Base-by-base conservation (phyloP, 2,113 vertebrate species). In the Bungarus multicinctus region DNA sequence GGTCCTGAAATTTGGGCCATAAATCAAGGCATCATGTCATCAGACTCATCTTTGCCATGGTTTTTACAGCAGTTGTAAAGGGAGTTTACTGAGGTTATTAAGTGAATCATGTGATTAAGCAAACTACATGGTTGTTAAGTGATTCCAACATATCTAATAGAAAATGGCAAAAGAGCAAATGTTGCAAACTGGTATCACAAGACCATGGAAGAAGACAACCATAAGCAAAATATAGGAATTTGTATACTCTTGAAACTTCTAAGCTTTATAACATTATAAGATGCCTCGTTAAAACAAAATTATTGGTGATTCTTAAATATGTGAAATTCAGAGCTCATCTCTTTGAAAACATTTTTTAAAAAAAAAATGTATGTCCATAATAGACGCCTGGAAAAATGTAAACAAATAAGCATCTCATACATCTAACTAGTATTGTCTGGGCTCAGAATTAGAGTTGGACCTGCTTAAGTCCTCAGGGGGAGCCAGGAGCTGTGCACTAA, bases 271-370 rank as follows among this genome's bases (percentile, higher is more conserved):
- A 47, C 6, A 97, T 98, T 98, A 98, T 98, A 98, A 98, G 98
- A 97, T 97, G 97, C 98, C 98, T 98, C 97, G 97, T 98, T 98
- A 98, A 98, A 98, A 98, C 98, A 25, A 97, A 97, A 98, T 98
- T 98, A 98, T 98, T 97, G 97, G 97, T 93, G 95, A 98, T 97
- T 96, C 97, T 98, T 98, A 98, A 98, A 98, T 98, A 98, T 97
- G 97, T 97, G 98, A 98, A 97, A 98, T 98, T 98, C 97, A 97
- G 97, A 97, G 96, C 96, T 96, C 97, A 97, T 97, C 97, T 97
- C 97, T 97, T 97, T 97, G 97, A 97, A 98, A 97, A 97, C 97
- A 34, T 39, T 74, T 98, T 97, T 97, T 97, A 9, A 27, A 10
- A 23, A 9, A 27, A 10, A 23, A 96, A 97, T 97, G 97, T 97